Evolutionary conservation across 2,888 invertebrate genomes (phyloP).

Genomic region (Tridacna gigas): DNA sequence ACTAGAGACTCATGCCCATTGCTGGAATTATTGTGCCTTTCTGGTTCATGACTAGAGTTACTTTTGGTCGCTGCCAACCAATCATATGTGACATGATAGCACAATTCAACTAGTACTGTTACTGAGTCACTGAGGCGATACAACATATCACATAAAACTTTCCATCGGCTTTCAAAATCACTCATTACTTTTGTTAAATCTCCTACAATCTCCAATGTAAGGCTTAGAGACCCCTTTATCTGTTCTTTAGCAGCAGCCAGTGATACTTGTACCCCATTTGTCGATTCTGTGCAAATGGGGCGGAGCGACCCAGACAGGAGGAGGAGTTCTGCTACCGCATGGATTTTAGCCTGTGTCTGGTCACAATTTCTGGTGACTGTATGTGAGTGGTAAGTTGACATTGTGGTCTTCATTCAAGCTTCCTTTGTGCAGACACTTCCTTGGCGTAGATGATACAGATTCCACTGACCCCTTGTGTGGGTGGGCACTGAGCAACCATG

Average conservation of each 20-base stretch:
- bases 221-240: conserved; percentile 47
- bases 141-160: conserved; percentile 74
- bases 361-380: conserved; percentile 79
- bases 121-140: conserved; percentile 79
- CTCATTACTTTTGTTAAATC: conserved; percentile 54
- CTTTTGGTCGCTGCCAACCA: conserved; percentile 70
- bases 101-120: conserved; percentile 79
- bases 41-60: conserved; percentile 55
- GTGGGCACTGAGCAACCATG: too few species aligned
- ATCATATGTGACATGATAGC: conserved; percentile 81
- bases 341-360: conserved; percentile 78
- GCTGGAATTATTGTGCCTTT: conserved; percentile 32
- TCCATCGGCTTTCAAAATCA: conserved; percentile 68
- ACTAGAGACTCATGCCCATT: conserved; percentile 73
- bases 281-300: conserved; percentile 78
- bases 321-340: conserved; percentile 82
- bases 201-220: conserved; percentile 53
- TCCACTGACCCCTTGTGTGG: too few species aligned
- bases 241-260: conserved; percentile 56
- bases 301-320: conserved; percentile 81
- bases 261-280: conserved; percentile 49
- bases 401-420: conserved; percentile 62
- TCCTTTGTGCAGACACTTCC: background rate
- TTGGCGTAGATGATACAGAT: too few species aligned
- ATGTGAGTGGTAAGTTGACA: conserved; percentile 72